Evolutionary conservation across 30 jellyfish, hydroid and myxozoan species (phyloP).

Genomic region (Thelohanellus kitauei): DNA sequence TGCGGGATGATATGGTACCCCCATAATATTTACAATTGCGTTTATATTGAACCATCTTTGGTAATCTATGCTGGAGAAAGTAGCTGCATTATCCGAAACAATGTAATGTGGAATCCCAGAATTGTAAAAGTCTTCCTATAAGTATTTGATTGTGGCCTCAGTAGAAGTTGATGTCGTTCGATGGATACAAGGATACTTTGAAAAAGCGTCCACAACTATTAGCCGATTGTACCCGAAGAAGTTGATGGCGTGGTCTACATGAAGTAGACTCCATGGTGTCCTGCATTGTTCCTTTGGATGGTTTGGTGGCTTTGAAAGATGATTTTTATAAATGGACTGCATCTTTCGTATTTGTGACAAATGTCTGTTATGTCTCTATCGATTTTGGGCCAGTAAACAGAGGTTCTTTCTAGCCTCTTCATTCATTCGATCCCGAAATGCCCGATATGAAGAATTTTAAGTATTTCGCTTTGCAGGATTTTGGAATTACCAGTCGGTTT

Average conservation of each 20-base stretch:
- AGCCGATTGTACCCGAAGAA: conserved; percentile 6
- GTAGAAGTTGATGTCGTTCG: not conserved
- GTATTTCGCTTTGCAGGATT: conserved; percentile 1
- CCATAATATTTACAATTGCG: conserved; percentile 1
- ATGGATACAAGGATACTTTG: conserved; percentile 10
- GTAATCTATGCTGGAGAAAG: conserved; percentile 1
- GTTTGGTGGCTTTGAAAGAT: conserved; percentile 3
- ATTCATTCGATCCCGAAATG: conserved; percentile 10
- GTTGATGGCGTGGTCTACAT: conserved; percentile 8
- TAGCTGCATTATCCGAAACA: conserved; percentile 7
- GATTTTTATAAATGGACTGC: conserved; percentile 13
- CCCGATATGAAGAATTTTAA: conserved; percentile 13
- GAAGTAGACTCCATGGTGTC: conserved; percentile 9
- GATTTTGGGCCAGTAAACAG: conserved; percentile 13
- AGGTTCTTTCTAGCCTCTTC: conserved; percentile 10
- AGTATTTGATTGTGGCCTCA: not conserved
- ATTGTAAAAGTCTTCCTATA: conserved; percentile 4
- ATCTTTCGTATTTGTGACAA: not conserved
- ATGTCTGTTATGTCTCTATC: conserved; percentile 2
- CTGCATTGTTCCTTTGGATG: conserved; percentile 6
- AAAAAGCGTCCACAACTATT: conserved; percentile 4
- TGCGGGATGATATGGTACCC: conserved; percentile 10
- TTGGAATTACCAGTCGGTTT: conserved; percentile 3
- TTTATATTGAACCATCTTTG: conserved; percentile 1
- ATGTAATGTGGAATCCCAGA: conserved; percentile 4